Evolutionary conservation across 2,888 invertebrate species (phyloP).

Genomic region (Fissipunctia ypsillon): DNA sequence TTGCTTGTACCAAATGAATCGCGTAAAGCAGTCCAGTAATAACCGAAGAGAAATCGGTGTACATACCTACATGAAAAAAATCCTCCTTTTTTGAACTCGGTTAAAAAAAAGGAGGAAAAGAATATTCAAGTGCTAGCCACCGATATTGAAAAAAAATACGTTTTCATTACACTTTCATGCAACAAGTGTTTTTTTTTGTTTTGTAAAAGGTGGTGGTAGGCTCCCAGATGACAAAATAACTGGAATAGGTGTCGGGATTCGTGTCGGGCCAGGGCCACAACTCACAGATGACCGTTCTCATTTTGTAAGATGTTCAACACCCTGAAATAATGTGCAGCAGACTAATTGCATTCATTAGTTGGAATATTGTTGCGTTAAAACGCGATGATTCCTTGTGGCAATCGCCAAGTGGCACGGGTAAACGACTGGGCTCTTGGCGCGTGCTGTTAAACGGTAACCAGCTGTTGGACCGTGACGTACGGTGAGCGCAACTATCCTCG

Average conservation of each 20-base stretch:
- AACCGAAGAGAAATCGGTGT: not conserved
- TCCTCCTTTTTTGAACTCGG: not conserved
- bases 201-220: not conserved
- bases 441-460: conserved; percentile 78
- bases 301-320: conserved; percentile 26
- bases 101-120: not conserved
- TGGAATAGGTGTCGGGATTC: not conserved
- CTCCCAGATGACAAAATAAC: not conserved
- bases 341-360: conserved; percentile 42
- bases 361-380: conserved; percentile 36
- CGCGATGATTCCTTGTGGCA: conserved; percentile 66
- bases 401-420: conserved; percentile 69
- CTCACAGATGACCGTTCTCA: not conserved
- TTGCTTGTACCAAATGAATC: not conserved
- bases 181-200: not conserved
- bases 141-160: no score
- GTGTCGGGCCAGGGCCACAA: not conserved
- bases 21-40: not conserved
- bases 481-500: conserved; percentile 81
- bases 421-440: conserved; percentile 75
- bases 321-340: conserved; percentile 15
- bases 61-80: not conserved
- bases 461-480: conserved; percentile 84
- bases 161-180: not conserved
- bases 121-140: not conserved